Conservation (phyloP, 1,140 invertebrate genomes). For the Chironomus striatipennis region DNA sequence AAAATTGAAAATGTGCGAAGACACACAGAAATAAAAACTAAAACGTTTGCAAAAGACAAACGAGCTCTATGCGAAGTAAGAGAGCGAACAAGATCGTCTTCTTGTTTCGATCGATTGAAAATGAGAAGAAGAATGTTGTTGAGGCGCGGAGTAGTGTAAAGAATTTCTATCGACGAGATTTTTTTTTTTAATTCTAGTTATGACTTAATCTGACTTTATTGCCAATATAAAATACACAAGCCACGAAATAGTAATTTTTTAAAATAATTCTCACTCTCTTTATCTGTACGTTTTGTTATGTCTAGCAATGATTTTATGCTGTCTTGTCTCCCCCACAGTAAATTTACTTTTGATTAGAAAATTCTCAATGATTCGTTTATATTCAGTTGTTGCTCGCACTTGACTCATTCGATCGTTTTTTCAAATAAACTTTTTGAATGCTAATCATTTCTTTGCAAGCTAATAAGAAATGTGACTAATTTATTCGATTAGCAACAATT, state of each 20-base stretch:
- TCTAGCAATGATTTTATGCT: background rate
- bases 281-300: too few relatives aligned
- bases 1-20: background rate
- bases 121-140: too few relatives aligned
- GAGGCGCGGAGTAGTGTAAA: background rate
- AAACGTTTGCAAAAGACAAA: background rate
- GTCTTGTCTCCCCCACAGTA: background rate
- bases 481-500: too few relatives aligned
- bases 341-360: background rate
- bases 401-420: too few relatives aligned
- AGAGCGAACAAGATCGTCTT: background rate
- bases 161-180: background rate
- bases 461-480: too few relatives aligned
- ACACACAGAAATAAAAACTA: background rate
- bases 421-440: too few relatives aligned
- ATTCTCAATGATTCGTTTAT: background rate
- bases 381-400: too few relatives aligned
- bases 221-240: background rate
- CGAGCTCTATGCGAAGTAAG: background rate
- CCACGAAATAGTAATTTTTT: background rate
- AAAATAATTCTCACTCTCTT: too few relatives aligned
- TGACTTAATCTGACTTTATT: slow-evolving; percentile 3
- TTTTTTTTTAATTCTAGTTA: background rate
- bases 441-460: too few relatives aligned
- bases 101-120: background rate